A percentile compares a stretch with the other conserved stretches of the same genome.
These are phyloP conservation scores for Dermatemys mawii DNA, from an alignment of 2,113 vertebrate genomes.

Conservation along the genomic window DNA sequence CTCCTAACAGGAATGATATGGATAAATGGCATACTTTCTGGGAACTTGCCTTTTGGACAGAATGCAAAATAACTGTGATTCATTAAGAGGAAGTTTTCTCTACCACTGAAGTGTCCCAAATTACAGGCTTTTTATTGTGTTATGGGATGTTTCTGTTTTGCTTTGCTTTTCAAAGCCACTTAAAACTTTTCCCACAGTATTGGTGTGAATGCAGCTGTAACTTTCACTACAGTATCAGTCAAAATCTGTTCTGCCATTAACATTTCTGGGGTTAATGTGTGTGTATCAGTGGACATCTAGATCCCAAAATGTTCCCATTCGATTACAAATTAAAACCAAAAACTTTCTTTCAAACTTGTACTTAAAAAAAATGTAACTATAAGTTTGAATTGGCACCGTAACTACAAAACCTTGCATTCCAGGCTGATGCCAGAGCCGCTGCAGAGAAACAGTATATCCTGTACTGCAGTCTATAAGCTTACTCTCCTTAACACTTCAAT, in stretches of 20 bases:
- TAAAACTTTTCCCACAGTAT: slow-evolving; percentile 34
- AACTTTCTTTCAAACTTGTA: background rate
- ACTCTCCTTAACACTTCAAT: background rate
- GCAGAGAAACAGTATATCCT: background rate
- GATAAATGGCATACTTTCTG: slow-evolving; percentile 9
- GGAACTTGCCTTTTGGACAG: slow-evolving; percentile 1
- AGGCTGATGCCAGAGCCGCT: slow-evolving; percentile 11
- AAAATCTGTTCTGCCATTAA: slow-evolving; percentile 4
- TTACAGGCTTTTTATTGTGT: slow-evolving; percentile 29
- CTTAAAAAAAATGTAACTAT: too few species aligned
- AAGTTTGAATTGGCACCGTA: slow-evolving; percentile 30
- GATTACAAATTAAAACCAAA: slow-evolving; percentile 16
- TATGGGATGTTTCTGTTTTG: background rate
- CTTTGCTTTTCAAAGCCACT: background rate
- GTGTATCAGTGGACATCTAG: background rate
- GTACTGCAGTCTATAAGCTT: rapidly evolving
- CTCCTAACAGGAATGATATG: background rate
- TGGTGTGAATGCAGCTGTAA: slow-evolving; percentile 44
- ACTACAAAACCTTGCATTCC: slow-evolving; percentile 8
- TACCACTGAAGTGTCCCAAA: slow-evolving; percentile 21
- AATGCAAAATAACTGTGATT: slow-evolving; percentile 21
- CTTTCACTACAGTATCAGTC: background rate
- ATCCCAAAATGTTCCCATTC: background rate
- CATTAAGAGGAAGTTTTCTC: slow-evolving; percentile 23
- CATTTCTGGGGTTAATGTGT: background rate